Conservation (phyloP, 2,888 invertebrate genomes). For the Caenorhabditis zanzibari region DNA sequence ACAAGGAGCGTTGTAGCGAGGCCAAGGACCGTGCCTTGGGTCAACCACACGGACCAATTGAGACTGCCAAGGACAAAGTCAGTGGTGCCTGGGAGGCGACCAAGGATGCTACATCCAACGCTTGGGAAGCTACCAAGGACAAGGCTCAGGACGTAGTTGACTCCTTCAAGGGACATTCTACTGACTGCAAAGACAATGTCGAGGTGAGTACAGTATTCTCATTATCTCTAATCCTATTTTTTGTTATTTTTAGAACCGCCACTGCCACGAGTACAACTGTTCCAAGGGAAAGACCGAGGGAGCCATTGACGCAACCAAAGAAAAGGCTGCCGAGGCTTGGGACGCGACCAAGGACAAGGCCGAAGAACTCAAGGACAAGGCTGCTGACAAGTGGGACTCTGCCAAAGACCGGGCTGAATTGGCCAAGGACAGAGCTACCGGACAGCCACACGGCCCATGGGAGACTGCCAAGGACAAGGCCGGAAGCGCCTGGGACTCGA, state of each 20-base stretch:
- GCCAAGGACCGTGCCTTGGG: slow-evolving; percentile 1
- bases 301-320: slow-evolving; percentile 24
- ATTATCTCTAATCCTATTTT: not conserved
- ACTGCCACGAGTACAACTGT: slow-evolving; percentile 12
- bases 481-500: slow-evolving; percentile 30
- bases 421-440: slow-evolving; percentile 22
- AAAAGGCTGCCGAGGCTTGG: slow-evolving; percentile 34
- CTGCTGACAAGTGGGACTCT: not conserved
- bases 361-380: slow-evolving; percentile 14
- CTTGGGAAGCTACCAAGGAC: slow-evolving; percentile 21
- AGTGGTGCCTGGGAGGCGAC: not conserved
- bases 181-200: slow-evolving; percentile 24
- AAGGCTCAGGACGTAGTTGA: slow-evolving; percentile 39
- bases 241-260: slow-evolving; percentile 8
- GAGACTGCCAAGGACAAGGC: slow-evolving; percentile 49
- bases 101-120: slow-evolving; percentile 4
- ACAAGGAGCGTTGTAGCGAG: slow-evolving; percentile 4
- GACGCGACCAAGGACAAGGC: slow-evolving; percentile 39
- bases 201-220: not conserved
- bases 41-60: not conserved
- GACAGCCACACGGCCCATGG: slow-evolving; percentile 9
- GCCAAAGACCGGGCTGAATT: slow-evolving; percentile 27
- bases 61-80: not conserved
- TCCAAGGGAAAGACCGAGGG: slow-evolving; percentile 20
- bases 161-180: slow-evolving; percentile 39